Percentiles rank a stretch among this genome's conserved stretches.
These are phyloP conservation scores for Phymorhynchus buccinoides DNA, from an alignment of 1,140 invertebrate species.

Conservation along the genomic window DNA sequence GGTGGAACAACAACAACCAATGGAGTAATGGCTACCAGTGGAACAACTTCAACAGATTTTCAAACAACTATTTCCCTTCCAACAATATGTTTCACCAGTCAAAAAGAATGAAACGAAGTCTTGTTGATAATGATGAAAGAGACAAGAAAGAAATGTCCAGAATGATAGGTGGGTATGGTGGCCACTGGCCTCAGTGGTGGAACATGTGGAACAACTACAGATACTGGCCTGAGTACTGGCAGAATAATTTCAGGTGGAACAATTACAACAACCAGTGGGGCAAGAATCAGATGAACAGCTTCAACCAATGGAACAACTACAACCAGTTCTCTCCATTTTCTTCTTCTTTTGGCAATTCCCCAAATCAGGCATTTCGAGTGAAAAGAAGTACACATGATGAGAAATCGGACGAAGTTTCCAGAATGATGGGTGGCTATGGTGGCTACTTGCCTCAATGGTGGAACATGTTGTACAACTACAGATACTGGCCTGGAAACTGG, in stretches of 20 bases:
- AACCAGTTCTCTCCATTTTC: not conserved
- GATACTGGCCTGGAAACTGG: slow-evolving; percentile 3
- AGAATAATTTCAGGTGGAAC: not conserved
- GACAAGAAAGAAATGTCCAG: not conserved
- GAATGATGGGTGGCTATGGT: not conserved
- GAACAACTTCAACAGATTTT: slow-evolving; percentile 4
- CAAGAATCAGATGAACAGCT: not conserved
- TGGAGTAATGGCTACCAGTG: not conserved
- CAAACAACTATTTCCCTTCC: not conserved
- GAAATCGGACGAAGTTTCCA: not conserved
- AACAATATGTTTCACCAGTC: not conserved
- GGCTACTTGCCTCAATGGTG: slow-evolving; percentile 20
- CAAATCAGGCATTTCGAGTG: not conserved
- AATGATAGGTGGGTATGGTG: slow-evolving; percentile 20
- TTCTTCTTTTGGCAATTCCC: not conserved
- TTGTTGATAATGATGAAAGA: not conserved
- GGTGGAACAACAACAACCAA: not conserved
- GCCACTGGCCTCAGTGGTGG: slow-evolving; percentile 23
- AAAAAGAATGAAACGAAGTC: not conserved
- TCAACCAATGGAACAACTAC: too few species aligned
- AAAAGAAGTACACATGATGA: not conserved
- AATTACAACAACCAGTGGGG: slow-evolving; percentile 15
- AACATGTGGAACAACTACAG: slow-evolving; percentile 13
- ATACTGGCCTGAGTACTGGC: slow-evolving; percentile 29
- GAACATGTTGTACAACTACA: slow-evolving; percentile 28